These are phyloP conservation scores for Microplitis manilae DNA, from an alignment of 2,888 invertebrate species.

Conservation along the genomic window DNA sequence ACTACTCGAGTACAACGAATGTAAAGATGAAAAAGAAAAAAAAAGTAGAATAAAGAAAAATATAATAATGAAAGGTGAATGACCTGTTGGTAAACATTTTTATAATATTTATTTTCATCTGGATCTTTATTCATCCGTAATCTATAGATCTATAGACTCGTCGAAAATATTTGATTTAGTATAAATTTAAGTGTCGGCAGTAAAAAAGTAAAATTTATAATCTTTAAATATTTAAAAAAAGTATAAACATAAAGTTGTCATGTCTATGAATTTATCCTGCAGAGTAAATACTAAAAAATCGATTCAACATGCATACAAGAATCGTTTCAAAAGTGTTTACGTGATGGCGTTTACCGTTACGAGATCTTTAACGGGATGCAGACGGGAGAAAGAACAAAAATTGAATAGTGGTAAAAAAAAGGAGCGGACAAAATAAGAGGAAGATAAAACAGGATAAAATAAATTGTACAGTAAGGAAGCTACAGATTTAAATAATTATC, in stretches of 20 bases:
- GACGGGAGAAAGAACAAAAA: conserved; percentile 49
- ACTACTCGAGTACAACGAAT: conserved; percentile 27
- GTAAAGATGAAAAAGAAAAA: conserved; percentile 20
- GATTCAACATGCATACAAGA: conserved; percentile 47
- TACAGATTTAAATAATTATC: background rate
- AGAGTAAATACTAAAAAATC: conserved; percentile 52
- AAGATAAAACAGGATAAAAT: background rate
- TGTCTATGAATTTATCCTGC: background rate
- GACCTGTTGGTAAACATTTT: conserved; percentile 48
- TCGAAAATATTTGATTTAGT: too few species aligned
- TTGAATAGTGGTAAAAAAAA: conserved; percentile 16
- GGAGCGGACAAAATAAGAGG: background rate
- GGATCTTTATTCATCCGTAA: background rate
- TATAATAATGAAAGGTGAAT: conserved; percentile 49
- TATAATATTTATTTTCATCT: conserved; percentile 22
- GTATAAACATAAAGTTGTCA: too few species aligned
- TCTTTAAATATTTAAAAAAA: too few species aligned
- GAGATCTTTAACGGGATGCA: conserved; percentile 62
- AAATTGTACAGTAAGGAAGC: background rate
- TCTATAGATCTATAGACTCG: too few species aligned
- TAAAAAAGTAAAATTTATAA: background rate
- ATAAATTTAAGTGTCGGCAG: too few species aligned
- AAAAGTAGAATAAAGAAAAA: conserved; percentile 24
- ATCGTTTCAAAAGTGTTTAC: conserved; percentile 26
- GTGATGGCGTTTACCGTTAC: conserved; percentile 58